phyloP scores from a whole-genome alignment of 2,888 invertebrate species.

The Xylota sylvarum region DNA sequence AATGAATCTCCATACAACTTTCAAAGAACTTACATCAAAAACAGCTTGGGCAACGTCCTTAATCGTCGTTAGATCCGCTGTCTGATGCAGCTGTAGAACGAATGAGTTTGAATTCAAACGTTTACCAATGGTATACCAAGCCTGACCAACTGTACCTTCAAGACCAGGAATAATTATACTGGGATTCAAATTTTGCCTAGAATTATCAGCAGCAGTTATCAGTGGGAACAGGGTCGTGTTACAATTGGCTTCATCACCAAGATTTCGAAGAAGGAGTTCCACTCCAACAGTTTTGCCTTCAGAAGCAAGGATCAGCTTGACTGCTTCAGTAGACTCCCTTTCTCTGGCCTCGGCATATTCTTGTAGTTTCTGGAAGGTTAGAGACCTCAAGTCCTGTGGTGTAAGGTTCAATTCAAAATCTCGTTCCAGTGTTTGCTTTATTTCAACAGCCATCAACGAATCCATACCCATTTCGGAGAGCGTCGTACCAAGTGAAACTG shows the following conservation, averaged over 20 bases:
- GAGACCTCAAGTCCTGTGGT: constrained; percentile 92
- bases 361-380: constrained; percentile 88
- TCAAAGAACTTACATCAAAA: constrained; percentile 79
- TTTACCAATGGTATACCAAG: constrained; percentile 83
- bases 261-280: constrained; percentile 87
- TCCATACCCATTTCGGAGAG: constrained; percentile 98
- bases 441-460: constrained; percentile 98
- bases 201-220: constrained; percentile 82
- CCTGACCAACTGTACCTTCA: constrained; percentile 87
- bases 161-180: constrained; percentile 88
- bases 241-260: constrained; percentile 87
- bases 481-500: constrained; percentile 89
- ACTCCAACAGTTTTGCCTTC: constrained; percentile 85
- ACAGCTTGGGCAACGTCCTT: constrained; percentile 80
- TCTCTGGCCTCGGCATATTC: constrained; percentile 81
- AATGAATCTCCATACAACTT: background rate
- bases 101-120: constrained; percentile 79
- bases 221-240: constrained; percentile 86
- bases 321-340: constrained; percentile 80
- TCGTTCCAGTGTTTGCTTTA: constrained; percentile 95
- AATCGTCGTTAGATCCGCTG: constrained; percentile 79
- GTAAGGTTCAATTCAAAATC: constrained; percentile 95
- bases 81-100: constrained; percentile 82
- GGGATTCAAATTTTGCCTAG: constrained; percentile 79
- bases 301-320: constrained; percentile 82